phyloP scores from a whole-genome alignment of 2,888 invertebrate species.

The Heliconius aoede region DNA sequence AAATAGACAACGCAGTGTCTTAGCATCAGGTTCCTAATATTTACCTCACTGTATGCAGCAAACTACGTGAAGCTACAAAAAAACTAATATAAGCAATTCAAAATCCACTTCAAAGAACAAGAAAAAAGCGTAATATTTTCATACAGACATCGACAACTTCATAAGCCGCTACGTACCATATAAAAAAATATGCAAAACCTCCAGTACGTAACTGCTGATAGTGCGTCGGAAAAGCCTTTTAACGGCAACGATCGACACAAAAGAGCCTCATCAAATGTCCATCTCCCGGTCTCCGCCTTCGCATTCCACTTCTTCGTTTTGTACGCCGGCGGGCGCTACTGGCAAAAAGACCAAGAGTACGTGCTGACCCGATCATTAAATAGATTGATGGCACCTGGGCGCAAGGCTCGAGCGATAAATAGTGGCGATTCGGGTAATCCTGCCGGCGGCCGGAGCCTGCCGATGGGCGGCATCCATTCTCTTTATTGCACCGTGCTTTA shows the following conservation, averaged over 20 bases:
- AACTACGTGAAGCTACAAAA: background rate
- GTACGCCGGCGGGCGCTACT: constrained; percentile 62
- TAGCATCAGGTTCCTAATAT: too few relatives aligned
- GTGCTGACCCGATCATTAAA: constrained; percentile 84
- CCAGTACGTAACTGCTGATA: constrained; percentile 58
- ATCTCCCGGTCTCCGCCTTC: constrained; percentile 68
- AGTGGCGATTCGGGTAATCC: constrained; percentile 84
- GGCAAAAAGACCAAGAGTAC: constrained; percentile 79
- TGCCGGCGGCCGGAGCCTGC: constrained; percentile 74
- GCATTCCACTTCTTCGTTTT: constrained; percentile 68
- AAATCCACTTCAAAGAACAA: background rate
- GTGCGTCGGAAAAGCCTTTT: constrained; percentile 76
- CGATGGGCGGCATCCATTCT: constrained; percentile 83
- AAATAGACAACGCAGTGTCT: too few relatives aligned
- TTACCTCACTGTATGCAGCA: too few relatives aligned
- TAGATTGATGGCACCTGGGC: constrained; percentile 84
- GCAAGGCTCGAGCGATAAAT: constrained; percentile 82
- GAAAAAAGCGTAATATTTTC: constrained; percentile 15
- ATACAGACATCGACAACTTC: constrained; percentile 49
- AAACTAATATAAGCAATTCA: too few relatives aligned
- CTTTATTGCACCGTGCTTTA: constrained; percentile 84
- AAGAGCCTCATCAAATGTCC: constrained; percentile 83
- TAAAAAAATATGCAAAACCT: constrained; percentile 56
- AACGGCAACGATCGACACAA: constrained; percentile 76
- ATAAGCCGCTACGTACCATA: constrained; percentile 48